These are phyloP conservation scores for Acleris holmiana DNA, from an alignment of 2,888 invertebrate genomes.

Conservation along the genomic window DNA sequence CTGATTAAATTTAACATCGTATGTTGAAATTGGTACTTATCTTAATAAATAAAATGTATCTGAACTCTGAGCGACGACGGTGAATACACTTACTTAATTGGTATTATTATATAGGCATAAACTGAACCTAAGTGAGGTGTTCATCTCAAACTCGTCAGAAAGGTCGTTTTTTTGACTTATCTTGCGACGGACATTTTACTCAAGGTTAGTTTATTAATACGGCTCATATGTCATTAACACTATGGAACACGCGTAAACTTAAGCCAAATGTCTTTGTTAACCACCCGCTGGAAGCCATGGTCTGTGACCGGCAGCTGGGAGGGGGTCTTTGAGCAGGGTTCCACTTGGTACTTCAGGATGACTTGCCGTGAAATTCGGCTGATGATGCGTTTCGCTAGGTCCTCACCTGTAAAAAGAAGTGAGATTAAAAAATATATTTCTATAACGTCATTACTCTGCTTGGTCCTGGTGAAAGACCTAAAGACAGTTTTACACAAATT, in stretches of 20 bases:
- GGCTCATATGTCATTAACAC: too few species aligned
- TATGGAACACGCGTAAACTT: conserved; percentile 51
- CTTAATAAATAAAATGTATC: neutral
- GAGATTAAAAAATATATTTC: conserved; percentile 4
- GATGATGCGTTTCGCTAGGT: conserved; percentile 63
- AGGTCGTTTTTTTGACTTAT: too few species aligned
- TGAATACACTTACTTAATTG: too few species aligned
- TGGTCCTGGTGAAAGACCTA: too few species aligned
- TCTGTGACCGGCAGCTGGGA: conserved; percentile 55
- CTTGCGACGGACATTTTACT: too few species aligned
- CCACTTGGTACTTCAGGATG: conserved; percentile 58
- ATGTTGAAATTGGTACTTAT: too few species aligned
- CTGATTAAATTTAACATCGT: too few species aligned
- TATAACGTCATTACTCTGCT: neutral
- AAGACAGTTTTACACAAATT: too few species aligned
- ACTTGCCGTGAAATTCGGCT: conserved; percentile 54
- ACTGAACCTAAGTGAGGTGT: too few species aligned
- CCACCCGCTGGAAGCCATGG: conserved; percentile 63
- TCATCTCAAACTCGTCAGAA: too few species aligned
- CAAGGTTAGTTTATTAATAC: too few species aligned
- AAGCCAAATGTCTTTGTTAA: conserved; percentile 66
- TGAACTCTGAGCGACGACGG: neutral
- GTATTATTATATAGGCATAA: too few species aligned
- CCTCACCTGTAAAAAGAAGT: conserved; percentile 63
- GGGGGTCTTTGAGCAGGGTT: conserved; percentile 59